Conservation (phyloP, 2,797 vertebrate species). For the Sternotherus odoratus region DNA sequence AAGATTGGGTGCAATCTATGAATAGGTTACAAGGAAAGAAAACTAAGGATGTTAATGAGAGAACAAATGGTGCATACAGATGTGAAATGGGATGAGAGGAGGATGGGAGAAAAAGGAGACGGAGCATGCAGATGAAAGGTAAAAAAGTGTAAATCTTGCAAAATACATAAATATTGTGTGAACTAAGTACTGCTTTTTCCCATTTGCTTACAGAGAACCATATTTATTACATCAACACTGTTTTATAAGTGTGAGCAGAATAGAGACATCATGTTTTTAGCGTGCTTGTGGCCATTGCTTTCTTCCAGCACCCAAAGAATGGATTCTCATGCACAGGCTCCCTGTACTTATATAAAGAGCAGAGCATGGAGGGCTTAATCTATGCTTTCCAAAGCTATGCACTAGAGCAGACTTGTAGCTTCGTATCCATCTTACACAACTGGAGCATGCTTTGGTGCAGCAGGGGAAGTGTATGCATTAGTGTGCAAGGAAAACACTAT, state of each 20-base stretch:
- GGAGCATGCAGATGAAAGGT: not conserved
- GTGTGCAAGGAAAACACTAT: not conserved
- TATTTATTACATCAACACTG: not conserved
- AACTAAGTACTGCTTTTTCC: not conserved
- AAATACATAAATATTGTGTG: conserved; percentile 26
- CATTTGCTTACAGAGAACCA: not conserved
- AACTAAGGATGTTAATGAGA: not conserved
- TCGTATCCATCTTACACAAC: not conserved
- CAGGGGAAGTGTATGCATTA: not conserved
- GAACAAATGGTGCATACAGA: not conserved
- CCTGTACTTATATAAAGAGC: not conserved
- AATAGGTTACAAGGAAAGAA: not conserved
- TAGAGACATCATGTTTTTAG: not conserved
- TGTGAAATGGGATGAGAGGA: accelerated
- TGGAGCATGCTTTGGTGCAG: not conserved
- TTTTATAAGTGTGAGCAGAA: not conserved
- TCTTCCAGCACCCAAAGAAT: not conserved
- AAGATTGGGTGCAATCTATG: not conserved
- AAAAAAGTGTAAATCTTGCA: conserved; percentile 30
- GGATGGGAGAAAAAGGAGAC: not conserved
- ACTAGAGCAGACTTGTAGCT: not conserved
- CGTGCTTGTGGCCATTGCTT: not conserved
- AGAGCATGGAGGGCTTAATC: too few relatives aligned
- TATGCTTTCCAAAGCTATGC: not conserved
- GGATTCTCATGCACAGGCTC: not conserved